Conservation (phyloP, 2,888 invertebrate species). For the Nomada goodeniana region DNA sequence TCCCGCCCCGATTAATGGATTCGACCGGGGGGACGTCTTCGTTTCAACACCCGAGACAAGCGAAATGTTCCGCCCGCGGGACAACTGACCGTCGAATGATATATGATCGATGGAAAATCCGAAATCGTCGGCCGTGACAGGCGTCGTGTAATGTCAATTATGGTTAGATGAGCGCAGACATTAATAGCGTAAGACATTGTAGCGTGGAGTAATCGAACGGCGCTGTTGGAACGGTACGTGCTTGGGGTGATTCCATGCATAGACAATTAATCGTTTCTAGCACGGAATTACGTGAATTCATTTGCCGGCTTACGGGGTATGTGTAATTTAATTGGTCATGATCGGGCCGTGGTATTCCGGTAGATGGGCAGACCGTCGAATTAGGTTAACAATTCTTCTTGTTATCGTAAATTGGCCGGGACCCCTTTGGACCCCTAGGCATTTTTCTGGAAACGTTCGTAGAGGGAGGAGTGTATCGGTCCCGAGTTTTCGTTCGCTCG, state of each 20-base stretch:
- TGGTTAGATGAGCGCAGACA: constrained; percentile 11
- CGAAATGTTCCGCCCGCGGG: neutral
- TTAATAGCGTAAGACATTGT: constrained; percentile 15
- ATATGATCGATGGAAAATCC: neutral
- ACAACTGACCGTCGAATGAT: neutral
- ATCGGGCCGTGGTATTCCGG: neutral
- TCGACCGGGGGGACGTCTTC: neutral
- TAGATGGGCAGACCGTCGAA: too few relatives aligned
- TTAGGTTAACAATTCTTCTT: too few relatives aligned
- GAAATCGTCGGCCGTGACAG: neutral
- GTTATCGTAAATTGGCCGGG: too few relatives aligned
- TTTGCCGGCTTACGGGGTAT: neutral
- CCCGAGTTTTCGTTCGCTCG: constrained; percentile 3
- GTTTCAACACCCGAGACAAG: neutral
- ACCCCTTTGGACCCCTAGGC: too few relatives aligned
- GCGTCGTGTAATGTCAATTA: neutral
- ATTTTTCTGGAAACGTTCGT: too few relatives aligned
- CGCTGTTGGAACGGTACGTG: constrained; percentile 12
- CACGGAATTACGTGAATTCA: constrained; percentile 25
- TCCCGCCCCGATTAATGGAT: constrained; percentile 4
- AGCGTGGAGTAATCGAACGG: constrained; percentile 18
- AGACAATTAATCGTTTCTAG: constrained; percentile 37
- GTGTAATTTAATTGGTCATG: neutral
- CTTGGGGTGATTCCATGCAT: constrained; percentile 25
- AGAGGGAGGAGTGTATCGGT: neutral